These are phyloP conservation scores for Xenus cinereus DNA, from an alignment of 2,113 vertebrate genomes.

Conservation along the genomic window DNA sequence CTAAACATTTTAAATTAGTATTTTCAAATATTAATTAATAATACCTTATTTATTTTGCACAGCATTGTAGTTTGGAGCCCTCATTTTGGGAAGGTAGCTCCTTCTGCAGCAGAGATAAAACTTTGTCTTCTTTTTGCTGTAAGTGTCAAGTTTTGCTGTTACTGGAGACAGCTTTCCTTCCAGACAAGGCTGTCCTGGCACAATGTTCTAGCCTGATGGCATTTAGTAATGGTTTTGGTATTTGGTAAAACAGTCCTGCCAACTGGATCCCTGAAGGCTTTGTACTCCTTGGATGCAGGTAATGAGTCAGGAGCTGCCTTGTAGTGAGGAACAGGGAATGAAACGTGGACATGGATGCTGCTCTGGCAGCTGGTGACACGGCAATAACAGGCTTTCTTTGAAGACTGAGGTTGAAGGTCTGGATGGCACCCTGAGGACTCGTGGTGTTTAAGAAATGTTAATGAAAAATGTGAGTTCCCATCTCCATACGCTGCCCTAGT, in stretches of 20 bases:
- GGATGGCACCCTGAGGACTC: background rate
- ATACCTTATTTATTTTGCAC: background rate
- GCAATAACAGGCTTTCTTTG: background rate
- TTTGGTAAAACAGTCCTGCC: background rate
- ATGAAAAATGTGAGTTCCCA: background rate
- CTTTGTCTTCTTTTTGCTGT: background rate
- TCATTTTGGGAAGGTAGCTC: background rate
- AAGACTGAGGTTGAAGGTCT: background rate
- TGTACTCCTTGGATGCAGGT: background rate
- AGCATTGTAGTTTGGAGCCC: background rate
- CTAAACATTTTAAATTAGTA: background rate
- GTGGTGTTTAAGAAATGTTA: background rate
- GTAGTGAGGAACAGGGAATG: background rate
- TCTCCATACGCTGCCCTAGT: background rate
- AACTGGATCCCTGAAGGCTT: background rate
- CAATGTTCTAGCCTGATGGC: background rate
- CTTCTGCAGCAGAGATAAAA: background rate
- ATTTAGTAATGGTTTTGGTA: background rate
- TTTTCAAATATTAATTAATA: background rate
- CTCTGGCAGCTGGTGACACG: background rate
- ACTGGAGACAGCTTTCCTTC: background rate
- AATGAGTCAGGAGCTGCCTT: background rate
- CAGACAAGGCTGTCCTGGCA: background rate
- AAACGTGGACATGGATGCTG: rapidly evolving
- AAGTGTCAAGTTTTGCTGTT: background rate